These are phyloP conservation scores for Pristionchus fissidentatus DNA, from an alignment of 2,888 invertebrate genomes.

Conservation along the genomic window DNA sequence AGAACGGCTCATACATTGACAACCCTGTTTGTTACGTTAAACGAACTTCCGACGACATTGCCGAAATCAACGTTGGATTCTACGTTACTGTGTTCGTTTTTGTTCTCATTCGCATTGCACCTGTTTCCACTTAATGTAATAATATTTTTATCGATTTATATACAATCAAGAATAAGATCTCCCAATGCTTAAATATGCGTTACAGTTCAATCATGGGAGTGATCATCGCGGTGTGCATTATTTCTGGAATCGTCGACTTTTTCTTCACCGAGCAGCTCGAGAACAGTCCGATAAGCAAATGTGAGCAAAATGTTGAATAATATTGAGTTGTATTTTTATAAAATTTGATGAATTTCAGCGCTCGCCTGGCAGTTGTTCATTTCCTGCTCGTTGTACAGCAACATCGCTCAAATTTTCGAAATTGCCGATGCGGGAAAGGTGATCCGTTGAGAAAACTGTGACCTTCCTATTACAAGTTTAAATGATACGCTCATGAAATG, in stretches of 20 bases:
- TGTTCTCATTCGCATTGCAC: too few species aligned
- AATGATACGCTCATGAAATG: too few species aligned
- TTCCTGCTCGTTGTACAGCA: conserved; percentile 25
- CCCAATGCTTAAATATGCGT: neutral
- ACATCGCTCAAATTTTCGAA: conserved; percentile 10
- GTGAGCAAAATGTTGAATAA: neutral
- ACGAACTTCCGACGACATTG: neutral
- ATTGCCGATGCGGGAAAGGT: neutral
- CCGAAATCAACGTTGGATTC: neutral
- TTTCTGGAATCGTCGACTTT: conserved; percentile 9
- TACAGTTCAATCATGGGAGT: conserved; percentile 32
- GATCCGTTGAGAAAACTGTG: too few species aligned
- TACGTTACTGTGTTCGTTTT: conserved; percentile 14
- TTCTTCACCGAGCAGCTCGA: neutral
- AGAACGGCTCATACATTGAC: neutral
- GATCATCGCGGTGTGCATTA: neutral
- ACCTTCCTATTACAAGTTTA: too few species aligned
- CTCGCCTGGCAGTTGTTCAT: conserved; percentile 31
- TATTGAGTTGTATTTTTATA: neutral
- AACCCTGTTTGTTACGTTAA: neutral
- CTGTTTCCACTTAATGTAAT: too few species aligned
- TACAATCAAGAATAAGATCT: neutral
- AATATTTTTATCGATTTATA: too few species aligned
- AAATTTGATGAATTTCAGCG: neutral
- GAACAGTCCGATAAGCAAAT: neutral